Conservation (phyloP, 2,113 vertebrate genomes). For the Hymenochirus boettgeri region DNA sequence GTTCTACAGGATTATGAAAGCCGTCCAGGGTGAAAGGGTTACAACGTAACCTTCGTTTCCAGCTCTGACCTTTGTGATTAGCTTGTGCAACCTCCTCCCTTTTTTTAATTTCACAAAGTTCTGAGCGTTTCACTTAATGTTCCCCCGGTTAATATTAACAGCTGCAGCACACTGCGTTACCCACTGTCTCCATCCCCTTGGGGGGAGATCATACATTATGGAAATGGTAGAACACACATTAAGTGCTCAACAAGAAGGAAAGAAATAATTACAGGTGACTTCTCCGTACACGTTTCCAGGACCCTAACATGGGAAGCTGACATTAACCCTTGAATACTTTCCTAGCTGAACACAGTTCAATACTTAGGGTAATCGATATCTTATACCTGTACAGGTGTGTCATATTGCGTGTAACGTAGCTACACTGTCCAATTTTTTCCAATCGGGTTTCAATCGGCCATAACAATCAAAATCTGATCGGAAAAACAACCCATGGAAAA, state of each 20-base stretch:
- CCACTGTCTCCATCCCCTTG: neutral
- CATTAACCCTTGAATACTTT: too few species aligned
- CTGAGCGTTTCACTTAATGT: conserved; percentile 20
- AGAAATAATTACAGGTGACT: conserved; percentile 8
- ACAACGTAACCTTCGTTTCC: neutral
- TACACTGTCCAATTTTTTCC: too few species aligned
- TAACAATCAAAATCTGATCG: too few species aligned
- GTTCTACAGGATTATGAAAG: too few species aligned
- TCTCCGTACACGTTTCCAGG: neutral
- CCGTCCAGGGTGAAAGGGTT: neutral
- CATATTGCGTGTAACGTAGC: too few species aligned
- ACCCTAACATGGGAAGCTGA: neutral
- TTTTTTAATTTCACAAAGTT: conserved; percentile 17
- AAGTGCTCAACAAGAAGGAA: conserved; percentile 12
- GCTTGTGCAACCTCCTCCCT: neutral
- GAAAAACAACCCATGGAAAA: too few species aligned
- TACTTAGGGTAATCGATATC: too few species aligned
- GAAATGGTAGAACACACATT: conserved; percentile 22
- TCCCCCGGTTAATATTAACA: conserved; percentile 36
- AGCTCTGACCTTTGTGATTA: conserved; percentile 6
- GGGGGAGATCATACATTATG: conserved; percentile 10
- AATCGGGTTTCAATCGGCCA: too few species aligned
- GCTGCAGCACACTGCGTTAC: neutral
- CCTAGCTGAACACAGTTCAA: too few species aligned
- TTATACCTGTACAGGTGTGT: too few species aligned